phyloP scores from a whole-genome alignment of 1,140 invertebrate genomes.

The Macrotrachela quadricornifera region DNA sequence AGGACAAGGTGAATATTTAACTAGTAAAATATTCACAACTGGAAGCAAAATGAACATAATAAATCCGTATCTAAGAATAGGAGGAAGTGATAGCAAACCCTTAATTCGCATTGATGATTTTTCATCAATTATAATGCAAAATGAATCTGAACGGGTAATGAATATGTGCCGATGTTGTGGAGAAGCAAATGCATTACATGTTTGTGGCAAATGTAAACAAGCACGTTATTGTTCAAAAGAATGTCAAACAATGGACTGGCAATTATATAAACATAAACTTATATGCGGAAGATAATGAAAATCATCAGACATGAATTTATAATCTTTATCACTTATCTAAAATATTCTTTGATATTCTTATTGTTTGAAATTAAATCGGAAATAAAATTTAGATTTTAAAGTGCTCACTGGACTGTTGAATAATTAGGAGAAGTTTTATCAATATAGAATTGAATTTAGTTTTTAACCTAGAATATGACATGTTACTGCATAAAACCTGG shows the following conservation, averaged over 20 bases:
- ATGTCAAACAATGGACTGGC: neutral
- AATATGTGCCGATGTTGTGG: neutral
- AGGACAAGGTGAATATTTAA: neutral
- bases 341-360: too few species aligned
- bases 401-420: too few species aligned
- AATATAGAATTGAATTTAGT: too few species aligned
- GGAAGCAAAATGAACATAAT: neutral
- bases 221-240: neutral
- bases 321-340: too few species aligned
- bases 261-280: neutral
- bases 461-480: too few species aligned
- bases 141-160: neutral
- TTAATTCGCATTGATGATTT: neutral
- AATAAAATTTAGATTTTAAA: too few species aligned
- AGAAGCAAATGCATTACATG: neutral
- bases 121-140: neutral
- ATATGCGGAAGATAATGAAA: too few species aligned
- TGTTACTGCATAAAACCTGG: too few species aligned
- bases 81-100: neutral
- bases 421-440: too few species aligned
- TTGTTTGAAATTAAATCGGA: too few species aligned
- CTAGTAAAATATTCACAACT: neutral
- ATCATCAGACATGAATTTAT: too few species aligned
- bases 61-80: neutral
- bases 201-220: neutral